A percentile compares a stretch with the other conserved stretches of the same genome.
These are phyloP conservation scores for Megathymus violae DNA, from an alignment of 1,140 invertebrate species.

Conservation along the genomic window DNA sequence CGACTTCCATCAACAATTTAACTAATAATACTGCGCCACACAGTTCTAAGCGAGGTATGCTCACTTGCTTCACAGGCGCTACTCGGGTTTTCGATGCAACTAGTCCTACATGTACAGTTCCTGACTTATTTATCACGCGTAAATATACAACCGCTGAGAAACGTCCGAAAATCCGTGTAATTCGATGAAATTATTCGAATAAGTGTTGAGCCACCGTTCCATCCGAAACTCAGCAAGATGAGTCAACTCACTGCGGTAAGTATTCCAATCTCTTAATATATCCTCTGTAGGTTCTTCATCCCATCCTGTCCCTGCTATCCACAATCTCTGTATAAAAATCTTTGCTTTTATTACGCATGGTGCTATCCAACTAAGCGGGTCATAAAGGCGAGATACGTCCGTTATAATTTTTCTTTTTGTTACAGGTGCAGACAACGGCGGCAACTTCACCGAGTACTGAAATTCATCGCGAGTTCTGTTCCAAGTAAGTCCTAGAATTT, in stretches of 20 bases:
- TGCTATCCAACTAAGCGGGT: too few species aligned
- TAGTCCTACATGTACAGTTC: constrained; percentile 11
- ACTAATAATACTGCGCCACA: constrained; percentile 32
- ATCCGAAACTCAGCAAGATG: constrained; percentile 14
- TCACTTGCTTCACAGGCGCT: constrained; percentile 28
- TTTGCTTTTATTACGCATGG: constrained; percentile 34
- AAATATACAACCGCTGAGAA: constrained; percentile 37
- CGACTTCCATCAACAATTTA: constrained; percentile 24
- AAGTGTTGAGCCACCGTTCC: constrained; percentile 24
- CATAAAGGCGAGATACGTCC: constrained; percentile 33
- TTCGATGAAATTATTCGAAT: not conserved
- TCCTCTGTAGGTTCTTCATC: constrained; percentile 27
- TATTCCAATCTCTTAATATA: constrained; percentile 38
- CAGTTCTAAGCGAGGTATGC: constrained; percentile 26
- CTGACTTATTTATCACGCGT: constrained; percentile 15
- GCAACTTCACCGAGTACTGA: too few species aligned
- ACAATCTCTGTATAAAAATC: constrained; percentile 33
- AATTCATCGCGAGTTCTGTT: constrained; percentile 3
- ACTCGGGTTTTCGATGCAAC: constrained; percentile 28
- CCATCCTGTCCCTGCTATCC: constrained; percentile 33
- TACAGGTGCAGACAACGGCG: too few species aligned
- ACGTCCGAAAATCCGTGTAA: constrained; percentile 37
- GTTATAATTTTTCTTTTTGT: constrained; percentile 41
- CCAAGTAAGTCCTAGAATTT: constrained; percentile 37
- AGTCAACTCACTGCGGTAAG: constrained; percentile 14